A percentile compares a stretch with the other conserved stretches of the same genome.
Conservation (phyloP, 92 coral and sea anemone genomes). For the Porites lobata region DNA sequence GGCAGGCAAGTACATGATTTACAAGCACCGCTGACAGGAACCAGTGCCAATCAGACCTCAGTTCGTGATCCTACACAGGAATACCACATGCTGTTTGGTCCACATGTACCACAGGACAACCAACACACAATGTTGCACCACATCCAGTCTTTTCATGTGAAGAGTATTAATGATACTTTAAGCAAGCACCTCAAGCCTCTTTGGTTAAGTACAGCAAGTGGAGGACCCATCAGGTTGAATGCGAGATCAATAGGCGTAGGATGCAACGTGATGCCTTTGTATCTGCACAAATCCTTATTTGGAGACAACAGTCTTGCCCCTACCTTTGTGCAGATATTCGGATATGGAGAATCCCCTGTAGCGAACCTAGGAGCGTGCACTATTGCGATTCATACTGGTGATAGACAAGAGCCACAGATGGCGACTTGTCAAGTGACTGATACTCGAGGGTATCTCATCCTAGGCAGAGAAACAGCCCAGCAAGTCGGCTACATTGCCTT, state of each 20-base stretch:
- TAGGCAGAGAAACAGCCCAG: slow-evolving; percentile 28
- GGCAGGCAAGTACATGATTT: slow-evolving; percentile 15
- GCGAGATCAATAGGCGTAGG: slow-evolving; percentile 25
- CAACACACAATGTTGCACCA: slow-evolving; percentile 26
- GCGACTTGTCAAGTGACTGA: slow-evolving; percentile 32
- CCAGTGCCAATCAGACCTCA: not conserved
- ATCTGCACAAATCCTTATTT: slow-evolving; percentile 21
- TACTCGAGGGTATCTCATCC: slow-evolving; percentile 31
- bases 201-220: slow-evolving; percentile 31
- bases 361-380: slow-evolving; percentile 23
- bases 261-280: slow-evolving; percentile 32
- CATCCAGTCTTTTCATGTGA: slow-evolving; percentile 9
- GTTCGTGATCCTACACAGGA: not conserved
- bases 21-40: not conserved
- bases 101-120: not conserved
- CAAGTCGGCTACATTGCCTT: slow-evolving; percentile 26
- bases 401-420: slow-evolving; percentile 10
- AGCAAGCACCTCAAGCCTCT: slow-evolving; percentile 31
- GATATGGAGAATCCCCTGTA: slow-evolving; percentile 26
- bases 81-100: not conserved
- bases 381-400: slow-evolving; percentile 18
- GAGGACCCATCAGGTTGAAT: slow-evolving; percentile 22
- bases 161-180: slow-evolving; percentile 10
- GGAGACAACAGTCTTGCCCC: slow-evolving; percentile 21
- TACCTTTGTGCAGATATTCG: slow-evolving; percentile 19